phyloP scores from a whole-genome alignment of 2,113 vertebrate genomes.

The Malurus elegans region DNA sequence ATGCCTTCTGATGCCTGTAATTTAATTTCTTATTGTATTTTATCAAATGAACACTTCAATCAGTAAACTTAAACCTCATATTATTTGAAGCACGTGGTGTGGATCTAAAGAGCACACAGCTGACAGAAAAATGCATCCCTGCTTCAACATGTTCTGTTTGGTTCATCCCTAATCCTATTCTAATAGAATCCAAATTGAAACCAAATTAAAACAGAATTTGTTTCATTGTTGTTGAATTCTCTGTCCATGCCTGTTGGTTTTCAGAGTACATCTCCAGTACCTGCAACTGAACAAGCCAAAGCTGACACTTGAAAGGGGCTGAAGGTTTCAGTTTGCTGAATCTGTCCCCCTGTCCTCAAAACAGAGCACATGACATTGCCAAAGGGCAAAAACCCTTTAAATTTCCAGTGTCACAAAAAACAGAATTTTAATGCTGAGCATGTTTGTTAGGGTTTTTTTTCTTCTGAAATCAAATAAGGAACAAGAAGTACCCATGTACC shows the following conservation, averaged over 20 bases:
- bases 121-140: background rate
- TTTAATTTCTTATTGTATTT: background rate
- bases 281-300: background rate
- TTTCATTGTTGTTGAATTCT: background rate
- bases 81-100: background rate
- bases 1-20: background rate
- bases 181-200: background rate
- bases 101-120: background rate
- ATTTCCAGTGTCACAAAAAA: background rate
- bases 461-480: background rate
- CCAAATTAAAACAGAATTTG: background rate
- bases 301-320: background rate
- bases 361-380: background rate
- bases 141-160: background rate
- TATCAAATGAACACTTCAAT: background rate
- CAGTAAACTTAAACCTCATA: background rate
- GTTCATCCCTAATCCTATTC: background rate
- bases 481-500: background rate
- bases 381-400: background rate
- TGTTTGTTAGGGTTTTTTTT: background rate
- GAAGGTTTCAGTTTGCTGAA: background rate
- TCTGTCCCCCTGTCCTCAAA: background rate
- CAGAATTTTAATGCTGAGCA: background rate
- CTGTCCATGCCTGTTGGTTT: background rate
- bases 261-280: background rate